These are phyloP conservation scores for Bujurquina vittata DNA, from an alignment of 2,113 vertebrate genomes.

Conservation along the genomic window DNA sequence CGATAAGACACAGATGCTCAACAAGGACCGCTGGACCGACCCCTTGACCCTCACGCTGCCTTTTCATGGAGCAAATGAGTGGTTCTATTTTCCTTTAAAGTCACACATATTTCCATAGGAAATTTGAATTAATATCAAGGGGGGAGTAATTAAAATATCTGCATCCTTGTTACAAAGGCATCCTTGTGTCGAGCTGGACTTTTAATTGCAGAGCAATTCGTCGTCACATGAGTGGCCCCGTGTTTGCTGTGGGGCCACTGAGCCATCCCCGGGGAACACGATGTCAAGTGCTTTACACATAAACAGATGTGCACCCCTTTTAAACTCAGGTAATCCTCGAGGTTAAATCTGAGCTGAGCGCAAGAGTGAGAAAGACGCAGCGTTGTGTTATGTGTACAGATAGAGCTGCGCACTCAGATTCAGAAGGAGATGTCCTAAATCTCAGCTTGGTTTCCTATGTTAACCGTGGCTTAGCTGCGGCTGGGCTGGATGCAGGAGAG, in stretches of 20 bases:
- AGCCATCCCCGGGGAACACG: conserved; percentile 66
- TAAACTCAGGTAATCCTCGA: conserved; percentile 76
- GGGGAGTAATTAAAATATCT: neutral
- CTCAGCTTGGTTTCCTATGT: conserved; percentile 78
- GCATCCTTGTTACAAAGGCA: conserved; percentile 17
- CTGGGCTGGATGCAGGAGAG: conserved; percentile 75
- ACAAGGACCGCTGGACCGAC: conserved; percentile 41
- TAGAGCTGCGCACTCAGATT: conserved; percentile 62
- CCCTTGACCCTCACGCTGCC: conserved; percentile 62
- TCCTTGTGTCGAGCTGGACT: conserved; percentile 48
- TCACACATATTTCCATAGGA: neutral
- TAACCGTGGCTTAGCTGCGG: conserved; percentile 78
- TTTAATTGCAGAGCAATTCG: conserved; percentile 63
- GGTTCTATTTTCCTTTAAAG: neutral
- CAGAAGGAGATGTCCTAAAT: conserved; percentile 75
- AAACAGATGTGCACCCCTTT: conserved; percentile 67
- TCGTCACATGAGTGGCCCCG: conserved; percentile 67
- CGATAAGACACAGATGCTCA: conserved; percentile 81
- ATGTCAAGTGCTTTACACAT: conserved; percentile 70
- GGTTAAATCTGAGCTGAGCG: conserved; percentile 67
- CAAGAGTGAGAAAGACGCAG: conserved; percentile 44
- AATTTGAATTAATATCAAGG: neutral
- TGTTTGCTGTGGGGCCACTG: conserved; percentile 63
- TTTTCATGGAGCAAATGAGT: conserved; percentile 29
- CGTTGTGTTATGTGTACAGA: conserved; percentile 63